Percentiles rank a stretch among this genome's conserved stretches.
phyloP scores from a whole-genome alignment of 2,113 vertebrate genomes.

The Centropus bengalensis region DNA sequence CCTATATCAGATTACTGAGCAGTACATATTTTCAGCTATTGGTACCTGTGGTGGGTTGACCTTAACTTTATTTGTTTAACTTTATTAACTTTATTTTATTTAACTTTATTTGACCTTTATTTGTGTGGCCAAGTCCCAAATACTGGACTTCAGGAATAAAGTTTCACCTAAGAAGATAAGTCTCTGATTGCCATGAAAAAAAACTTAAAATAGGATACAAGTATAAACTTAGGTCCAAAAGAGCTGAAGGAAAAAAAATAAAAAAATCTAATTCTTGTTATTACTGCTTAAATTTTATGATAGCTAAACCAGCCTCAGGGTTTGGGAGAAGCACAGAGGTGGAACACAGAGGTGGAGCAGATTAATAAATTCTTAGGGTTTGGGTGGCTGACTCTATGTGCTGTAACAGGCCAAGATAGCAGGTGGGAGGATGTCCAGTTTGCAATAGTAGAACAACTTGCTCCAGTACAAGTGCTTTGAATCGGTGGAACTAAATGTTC shows the following conservation, averaged over 20 bases:
- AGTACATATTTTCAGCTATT: no score
- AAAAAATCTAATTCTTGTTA: background rate
- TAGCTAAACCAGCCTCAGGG: background rate
- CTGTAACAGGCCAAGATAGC: background rate
- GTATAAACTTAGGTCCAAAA: background rate
- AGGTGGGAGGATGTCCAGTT: background rate
- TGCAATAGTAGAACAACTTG: background rate
- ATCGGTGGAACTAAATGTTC: background rate
- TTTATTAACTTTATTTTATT: no score
- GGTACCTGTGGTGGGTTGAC: no score
- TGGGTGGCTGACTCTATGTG: background rate
- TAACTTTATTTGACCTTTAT: no score
- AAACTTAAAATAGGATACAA: background rate
- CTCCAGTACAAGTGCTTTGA: background rate
- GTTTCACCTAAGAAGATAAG: background rate
- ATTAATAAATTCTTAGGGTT: background rate
- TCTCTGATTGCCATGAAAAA: background rate
- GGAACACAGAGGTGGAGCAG: background rate
- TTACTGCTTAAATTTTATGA: background rate
- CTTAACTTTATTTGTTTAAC: no score
- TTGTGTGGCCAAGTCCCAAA: background rate
- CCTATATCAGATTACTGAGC: no score
- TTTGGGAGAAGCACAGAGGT: background rate
- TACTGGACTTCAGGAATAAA: background rate
- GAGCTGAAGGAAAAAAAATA: background rate